phyloP scores from a whole-genome alignment of 1,140 invertebrate species.

The Penaeus japonicus region DNA sequence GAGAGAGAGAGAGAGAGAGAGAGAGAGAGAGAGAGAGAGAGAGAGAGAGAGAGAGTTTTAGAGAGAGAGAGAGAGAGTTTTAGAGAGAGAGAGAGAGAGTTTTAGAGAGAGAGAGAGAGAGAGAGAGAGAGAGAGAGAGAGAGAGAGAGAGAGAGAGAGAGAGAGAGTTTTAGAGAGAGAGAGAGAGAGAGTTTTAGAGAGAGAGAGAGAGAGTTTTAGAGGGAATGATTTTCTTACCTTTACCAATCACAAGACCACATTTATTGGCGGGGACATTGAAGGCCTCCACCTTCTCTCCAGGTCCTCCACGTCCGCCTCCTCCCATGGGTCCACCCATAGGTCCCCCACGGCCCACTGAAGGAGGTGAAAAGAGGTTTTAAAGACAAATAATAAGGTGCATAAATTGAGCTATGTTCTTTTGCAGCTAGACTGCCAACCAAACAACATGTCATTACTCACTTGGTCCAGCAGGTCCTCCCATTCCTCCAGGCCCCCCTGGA shows the following conservation, averaged over 20 bases:
- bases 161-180: too few species aligned
- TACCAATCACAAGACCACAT: slow-evolving; percentile 95
- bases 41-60: too few species aligned
- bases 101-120: too few species aligned
- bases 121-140: too few species aligned
- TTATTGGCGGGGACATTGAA: slow-evolving; percentile 67
- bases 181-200: background rate
- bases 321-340: slow-evolving; percentile 28
- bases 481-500: slow-evolving; percentile 61
- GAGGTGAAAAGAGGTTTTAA: background rate
- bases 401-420: too few species aligned
- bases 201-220: fast-evolving
- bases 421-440: too few species aligned
- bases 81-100: too few species aligned
- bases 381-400: background rate
- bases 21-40: too few species aligned
- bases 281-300: slow-evolving; percentile 55
- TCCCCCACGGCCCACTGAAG: slow-evolving; percentile 50
- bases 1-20: too few species aligned
- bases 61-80: too few species aligned
- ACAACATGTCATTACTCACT: slow-evolving; percentile 9
- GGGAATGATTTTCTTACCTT: slow-evolving; percentile 71
- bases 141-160: too few species aligned
- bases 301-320: slow-evolving; percentile 35
- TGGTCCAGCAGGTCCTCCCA: slow-evolving; percentile 58